Conservation (phyloP, 2,797 vertebrate species). For the Smutsia temminckii region DNA sequence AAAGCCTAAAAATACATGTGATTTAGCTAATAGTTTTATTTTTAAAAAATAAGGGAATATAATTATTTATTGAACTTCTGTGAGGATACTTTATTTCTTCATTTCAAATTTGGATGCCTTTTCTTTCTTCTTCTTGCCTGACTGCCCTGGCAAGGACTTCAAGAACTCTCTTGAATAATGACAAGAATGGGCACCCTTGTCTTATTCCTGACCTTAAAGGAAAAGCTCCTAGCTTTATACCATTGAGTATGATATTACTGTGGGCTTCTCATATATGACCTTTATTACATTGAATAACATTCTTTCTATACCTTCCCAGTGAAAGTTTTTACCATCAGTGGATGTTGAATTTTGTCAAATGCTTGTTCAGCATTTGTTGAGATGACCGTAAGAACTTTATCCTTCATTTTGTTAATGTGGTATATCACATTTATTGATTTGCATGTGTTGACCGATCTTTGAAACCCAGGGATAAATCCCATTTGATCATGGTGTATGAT, state of each 20-base stretch:
- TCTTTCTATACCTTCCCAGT: background rate
- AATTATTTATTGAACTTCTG: background rate
- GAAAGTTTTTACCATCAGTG: background rate
- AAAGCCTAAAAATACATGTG: background rate
- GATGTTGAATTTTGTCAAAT: background rate
- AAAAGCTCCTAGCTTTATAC: background rate
- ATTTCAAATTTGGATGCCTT: background rate
- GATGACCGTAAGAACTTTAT: background rate
- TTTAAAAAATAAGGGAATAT: background rate
- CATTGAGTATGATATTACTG: background rate
- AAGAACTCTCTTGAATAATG: background rate
- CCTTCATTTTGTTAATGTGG: background rate
- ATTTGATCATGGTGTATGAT: background rate
- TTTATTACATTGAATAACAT: background rate
- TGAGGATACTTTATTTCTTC: background rate
- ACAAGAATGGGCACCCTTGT: background rate
- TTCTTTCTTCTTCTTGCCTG: background rate
- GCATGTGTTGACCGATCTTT: background rate
- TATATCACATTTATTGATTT: background rate
- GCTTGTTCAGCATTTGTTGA: background rate
- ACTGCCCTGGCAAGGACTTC: background rate
- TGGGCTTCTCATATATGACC: background rate
- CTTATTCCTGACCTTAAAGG: background rate
- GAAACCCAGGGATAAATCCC: background rate
- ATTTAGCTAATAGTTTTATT: background rate